phyloP scores from a whole-genome alignment of 2,888 invertebrate genomes.

The Smittia sp. region DNA sequence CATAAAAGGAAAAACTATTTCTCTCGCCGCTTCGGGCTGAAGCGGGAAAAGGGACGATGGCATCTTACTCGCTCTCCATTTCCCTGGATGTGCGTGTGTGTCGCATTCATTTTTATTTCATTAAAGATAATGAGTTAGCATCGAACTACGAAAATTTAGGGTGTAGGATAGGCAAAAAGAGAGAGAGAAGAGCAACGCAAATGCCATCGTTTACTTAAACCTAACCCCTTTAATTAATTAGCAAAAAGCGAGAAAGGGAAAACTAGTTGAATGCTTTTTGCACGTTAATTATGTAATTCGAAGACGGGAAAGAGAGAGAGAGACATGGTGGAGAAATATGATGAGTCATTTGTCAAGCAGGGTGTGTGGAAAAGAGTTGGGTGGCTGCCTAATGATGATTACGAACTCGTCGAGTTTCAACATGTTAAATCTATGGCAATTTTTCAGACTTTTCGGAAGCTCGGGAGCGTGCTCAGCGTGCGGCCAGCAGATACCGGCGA shows the following conservation, averaged over 20 bases:
- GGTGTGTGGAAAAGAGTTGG: too few relatives aligned
- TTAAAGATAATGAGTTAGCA: constrained; percentile 36
- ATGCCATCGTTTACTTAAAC: constrained; percentile 20
- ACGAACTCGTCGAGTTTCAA: not conserved
- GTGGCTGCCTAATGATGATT: not conserved
- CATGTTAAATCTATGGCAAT: not conserved
- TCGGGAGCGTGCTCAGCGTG: constrained; percentile 89
- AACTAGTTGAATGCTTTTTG: constrained; percentile 38
- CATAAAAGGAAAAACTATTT: constrained; percentile 3
- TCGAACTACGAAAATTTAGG: not conserved
- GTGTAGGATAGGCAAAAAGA: not conserved
- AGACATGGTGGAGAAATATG: constrained; percentile 5
- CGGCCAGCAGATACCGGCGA: constrained; percentile 87
- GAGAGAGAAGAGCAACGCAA: not conserved
- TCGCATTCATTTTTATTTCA: constrained; percentile 12
- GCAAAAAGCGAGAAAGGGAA: not conserved
- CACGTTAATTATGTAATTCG: constrained; percentile 39
- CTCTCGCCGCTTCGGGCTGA: not conserved
- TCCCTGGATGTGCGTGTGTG: constrained; percentile 24
- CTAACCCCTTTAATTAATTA: constrained; percentile 37
- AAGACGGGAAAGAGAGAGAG: not conserved
- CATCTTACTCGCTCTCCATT: not conserved
- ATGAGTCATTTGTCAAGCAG: constrained; percentile 19
- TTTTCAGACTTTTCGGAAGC: constrained; percentile 83
- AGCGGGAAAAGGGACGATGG: not conserved